Conservation (phyloP, 1,140 invertebrate genomes). For the Drosophila parvula region DNA sequence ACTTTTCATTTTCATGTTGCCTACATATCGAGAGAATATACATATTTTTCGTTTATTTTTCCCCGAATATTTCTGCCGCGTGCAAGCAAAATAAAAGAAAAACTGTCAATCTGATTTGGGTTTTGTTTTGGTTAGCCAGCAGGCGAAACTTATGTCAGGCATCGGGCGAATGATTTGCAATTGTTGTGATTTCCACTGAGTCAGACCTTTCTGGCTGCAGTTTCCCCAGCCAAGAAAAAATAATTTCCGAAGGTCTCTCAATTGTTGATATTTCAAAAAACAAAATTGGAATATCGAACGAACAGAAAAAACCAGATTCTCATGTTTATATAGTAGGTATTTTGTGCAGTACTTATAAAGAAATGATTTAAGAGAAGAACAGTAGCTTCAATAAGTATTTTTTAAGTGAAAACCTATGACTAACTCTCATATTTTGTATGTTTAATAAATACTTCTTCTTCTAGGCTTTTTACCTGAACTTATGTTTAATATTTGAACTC, state of each 20-base stretch:
- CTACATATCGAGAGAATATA: constrained; percentile 18
- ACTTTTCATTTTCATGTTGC: constrained; percentile 42
- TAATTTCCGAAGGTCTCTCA: constrained; percentile 36
- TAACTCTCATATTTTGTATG: not conserved
- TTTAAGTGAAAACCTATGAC: not conserved
- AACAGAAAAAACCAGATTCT: not conserved
- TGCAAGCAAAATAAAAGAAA: constrained; percentile 13
- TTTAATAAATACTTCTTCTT: not conserved
- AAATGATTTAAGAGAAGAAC: not conserved
- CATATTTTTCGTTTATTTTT: constrained; percentile 25
- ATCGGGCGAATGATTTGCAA: constrained; percentile 59
- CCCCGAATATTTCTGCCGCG: constrained; percentile 57
- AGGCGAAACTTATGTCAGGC: constrained; percentile 45
- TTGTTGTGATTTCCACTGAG: constrained; percentile 23
- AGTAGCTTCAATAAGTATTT: not conserved
- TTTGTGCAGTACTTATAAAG: not conserved
- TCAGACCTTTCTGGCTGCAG: constrained; percentile 39
- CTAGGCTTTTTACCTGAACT: not conserved
- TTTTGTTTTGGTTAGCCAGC: constrained; percentile 60
- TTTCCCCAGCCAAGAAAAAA: constrained; percentile 38
- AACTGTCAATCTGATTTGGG: constrained; percentile 59
- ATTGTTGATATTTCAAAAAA: constrained; percentile 6
- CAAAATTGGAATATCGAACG: not conserved
- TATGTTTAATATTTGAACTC: not conserved
- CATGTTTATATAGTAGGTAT: not conserved